Base-by-base conservation (phyloP, 2,888 invertebrate species). In the Agonopterix subpropinquella region DNA sequence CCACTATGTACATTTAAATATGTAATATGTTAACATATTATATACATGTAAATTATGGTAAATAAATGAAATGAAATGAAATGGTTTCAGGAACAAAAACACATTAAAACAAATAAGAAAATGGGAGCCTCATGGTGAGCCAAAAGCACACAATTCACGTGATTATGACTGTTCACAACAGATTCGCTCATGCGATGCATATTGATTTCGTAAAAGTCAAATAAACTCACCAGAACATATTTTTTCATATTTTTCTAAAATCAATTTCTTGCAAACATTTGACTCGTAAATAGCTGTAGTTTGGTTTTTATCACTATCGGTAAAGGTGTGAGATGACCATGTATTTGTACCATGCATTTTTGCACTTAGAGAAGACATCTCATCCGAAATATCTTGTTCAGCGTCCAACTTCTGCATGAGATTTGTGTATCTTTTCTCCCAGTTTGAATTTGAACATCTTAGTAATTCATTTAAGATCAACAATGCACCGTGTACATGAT, bases 391-490 rank as follows among this genome's bases (percentile, higher is more conserved):
- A 41, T 88, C 89, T 56, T 89, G 87, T 54, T 88, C 84, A 7
- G 81, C 71, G 67, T 89, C 84, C 5, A 89, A 71, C 56, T 91
- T 91, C 49, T 91, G 91, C 86, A 94, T 93, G 0, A 96, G 77
- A 8, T 89, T 87, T 56, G 93, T 94, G 66, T 95, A 95, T 58
- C 92, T 92, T 44, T 92, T 90, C 67, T 97, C 96, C 96, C 96
- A 97, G 37, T 92, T 90, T 0, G 94, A 91, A 80, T 98, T 97
- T 44, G 96, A 95, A 74, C 96, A 96, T 45, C 98, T 91, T 15
- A 99, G 88, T 0, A 99, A 89, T 82, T 99, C 99, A 81, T 99
- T 98, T 18, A 98, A 89, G 45, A 98, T 95, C 44, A 99, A 89
- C 8, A 99, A 87, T 1, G 96, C 96, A 18, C 98, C 98, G 72